Evolutionary conservation across 2,888 invertebrate genomes (phyloP).

Genomic region (Agriopis marginaria): DNA sequence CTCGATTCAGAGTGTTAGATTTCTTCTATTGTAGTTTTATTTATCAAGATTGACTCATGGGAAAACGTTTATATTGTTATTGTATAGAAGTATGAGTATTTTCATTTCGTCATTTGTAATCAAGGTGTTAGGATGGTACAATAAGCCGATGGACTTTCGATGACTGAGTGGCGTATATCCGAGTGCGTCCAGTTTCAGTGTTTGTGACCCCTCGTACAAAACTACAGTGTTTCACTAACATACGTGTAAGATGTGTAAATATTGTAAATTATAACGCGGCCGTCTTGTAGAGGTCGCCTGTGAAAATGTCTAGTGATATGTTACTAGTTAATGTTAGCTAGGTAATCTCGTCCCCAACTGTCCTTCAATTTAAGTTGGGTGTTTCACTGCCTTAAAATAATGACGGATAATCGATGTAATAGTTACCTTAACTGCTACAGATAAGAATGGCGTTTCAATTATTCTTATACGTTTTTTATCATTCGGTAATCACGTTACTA

Average conservation of each 20-base stretch:
- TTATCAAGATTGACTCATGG: conserved; percentile 75
- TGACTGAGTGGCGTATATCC: conserved; percentile 74
- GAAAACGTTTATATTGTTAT: conserved; percentile 80
- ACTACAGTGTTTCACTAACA: conserved; percentile 64
- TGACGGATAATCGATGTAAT: conserved; percentile 76
- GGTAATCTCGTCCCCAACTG: conserved; percentile 85
- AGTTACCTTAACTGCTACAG: conserved; percentile 79
- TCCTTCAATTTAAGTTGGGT: conserved; percentile 85
- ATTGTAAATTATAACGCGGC: conserved; percentile 83
- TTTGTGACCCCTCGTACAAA: conserved; percentile 66
- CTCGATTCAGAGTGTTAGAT: conserved; percentile 77
- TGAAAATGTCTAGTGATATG: conserved; percentile 84
- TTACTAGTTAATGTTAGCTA: conserved; percentile 85
- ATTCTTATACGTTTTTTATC: conserved; percentile 66
- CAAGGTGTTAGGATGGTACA: conserved; percentile 78
- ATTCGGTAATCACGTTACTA: conserved; percentile 60
- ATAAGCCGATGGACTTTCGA: conserved; percentile 85
- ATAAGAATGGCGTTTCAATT: conserved; percentile 76
- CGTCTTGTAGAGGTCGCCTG: conserved; percentile 81
- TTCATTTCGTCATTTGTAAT: conserved; percentile 77
- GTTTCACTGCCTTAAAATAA: conserved; percentile 86
- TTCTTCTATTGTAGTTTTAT: conserved; percentile 79
- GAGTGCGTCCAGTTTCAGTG: conserved; percentile 77
- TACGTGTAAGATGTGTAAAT: conserved; percentile 83
- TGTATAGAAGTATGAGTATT: conserved; percentile 78